Evolutionary conservation across 1,140 invertebrate species (phyloP), one percentile per base, ranked within the genome.

Genomic region (Drosophila pseudoobscura): DNA sequence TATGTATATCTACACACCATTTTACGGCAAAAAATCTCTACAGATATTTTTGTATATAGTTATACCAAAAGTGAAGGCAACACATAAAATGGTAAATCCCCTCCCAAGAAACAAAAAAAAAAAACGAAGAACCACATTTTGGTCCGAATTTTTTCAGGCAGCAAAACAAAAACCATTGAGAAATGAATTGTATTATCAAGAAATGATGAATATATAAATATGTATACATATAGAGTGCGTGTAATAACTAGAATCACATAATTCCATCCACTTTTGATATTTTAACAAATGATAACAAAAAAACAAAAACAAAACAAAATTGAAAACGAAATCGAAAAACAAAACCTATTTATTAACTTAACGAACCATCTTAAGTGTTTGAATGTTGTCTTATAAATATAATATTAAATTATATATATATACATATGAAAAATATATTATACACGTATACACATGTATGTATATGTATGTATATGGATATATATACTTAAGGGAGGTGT

Each of bases 201-300:
- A 52, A 75, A 66, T 41, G 35, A 75, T 54, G n/a, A 15, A 74
- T 49, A 57, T 47, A 44, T 53, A 59, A 50, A 56, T 75, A 61
- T 50, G 65, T 57, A 62, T 62, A 78, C 52, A 78, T 66, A 66
- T 50, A 76, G 51, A 80, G 74, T 75, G 74, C 75, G 74, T 87
- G 74, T 82, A 87, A 87, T 82, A 88, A 80, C 83, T 87, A 87
- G 83, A 83, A 88, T 88, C 83, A 87, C 83, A 87, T 88, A 88
- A 87, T 87, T 87, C 83, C 83, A 87, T 87, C 83, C 83, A 87
- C 75, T 87, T 87, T 87, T 88, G 83, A 87, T 87, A 87, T 88
- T 88, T 88, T 82, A 78, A 88, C 64, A 70, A 66, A 80, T 54
- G 63, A 80, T 71, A 72, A n/a, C n/a, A n/a, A 65, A 80, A 55